Conservation (phyloP, 2,888 invertebrate species). For the Eremobia ochroleuca region DNA sequence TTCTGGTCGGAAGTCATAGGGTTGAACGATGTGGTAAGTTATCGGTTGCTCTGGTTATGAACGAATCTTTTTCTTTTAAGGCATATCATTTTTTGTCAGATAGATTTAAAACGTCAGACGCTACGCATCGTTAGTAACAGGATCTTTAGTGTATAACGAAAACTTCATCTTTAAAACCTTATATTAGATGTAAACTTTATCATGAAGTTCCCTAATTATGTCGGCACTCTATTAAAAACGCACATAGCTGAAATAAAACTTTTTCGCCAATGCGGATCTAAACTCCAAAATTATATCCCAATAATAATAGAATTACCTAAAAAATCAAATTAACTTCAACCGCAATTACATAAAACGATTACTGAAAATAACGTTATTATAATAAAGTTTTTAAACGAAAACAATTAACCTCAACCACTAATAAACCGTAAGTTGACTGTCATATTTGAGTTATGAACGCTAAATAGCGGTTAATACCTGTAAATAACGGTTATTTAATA, state of each 20-base stretch:
- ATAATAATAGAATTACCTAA: slow-evolving; percentile 11
- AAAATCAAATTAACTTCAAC: slow-evolving; percentile 22
- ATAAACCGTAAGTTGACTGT: slow-evolving; percentile 38
- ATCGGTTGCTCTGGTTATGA: neutral
- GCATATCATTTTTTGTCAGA: neutral
- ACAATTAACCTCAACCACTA: slow-evolving; percentile 45
- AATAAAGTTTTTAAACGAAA: slow-evolving; percentile 26
- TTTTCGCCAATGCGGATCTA: too few species aligned
- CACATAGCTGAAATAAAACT: neutral
- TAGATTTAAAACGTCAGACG: neutral
- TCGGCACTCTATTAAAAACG: too few species aligned
- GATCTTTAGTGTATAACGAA: too few species aligned
- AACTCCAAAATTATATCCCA: slow-evolving; percentile 2
- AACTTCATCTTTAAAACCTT: too few species aligned
- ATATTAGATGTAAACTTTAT: neutral
- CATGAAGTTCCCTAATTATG: neutral
- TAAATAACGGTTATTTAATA: slow-evolving; percentile 51
- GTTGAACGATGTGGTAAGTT: neutral
- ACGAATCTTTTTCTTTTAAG: neutral
- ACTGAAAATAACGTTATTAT: slow-evolving; percentile 24
- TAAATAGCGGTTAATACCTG: slow-evolving; percentile 53
- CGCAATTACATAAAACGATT: slow-evolving; percentile 16
- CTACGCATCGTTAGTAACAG: too few species aligned
- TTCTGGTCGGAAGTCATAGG: slow-evolving; percentile 32
- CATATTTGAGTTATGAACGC: slow-evolving; percentile 51